Evolutionary conservation across 2,888 invertebrate species (phyloP), one percentile per base, ranked within the genome.

Genomic region (Ennomos fuscantarius): DNA sequence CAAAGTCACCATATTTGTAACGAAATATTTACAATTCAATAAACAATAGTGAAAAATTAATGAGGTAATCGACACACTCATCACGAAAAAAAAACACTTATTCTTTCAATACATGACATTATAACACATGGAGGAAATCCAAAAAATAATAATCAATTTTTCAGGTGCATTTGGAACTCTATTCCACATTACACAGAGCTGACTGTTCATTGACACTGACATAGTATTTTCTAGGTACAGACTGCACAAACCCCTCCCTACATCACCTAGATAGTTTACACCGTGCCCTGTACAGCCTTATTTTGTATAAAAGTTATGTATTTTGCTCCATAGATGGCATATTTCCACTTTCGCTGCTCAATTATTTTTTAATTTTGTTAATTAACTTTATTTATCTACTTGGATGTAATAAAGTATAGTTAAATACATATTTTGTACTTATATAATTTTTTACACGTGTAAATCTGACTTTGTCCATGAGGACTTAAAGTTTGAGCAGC

Each of bases 161-260:
- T 55, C 66, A 69, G 66, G 65, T 62, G 47, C 35, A 59, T 12
- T 49, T 46, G 59, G 55, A 66, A 79, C 74, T 74, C 53, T 57
- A 69, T 69, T 64, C 65, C 45, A 48, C 69, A 59, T 60, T 3
- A 62, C 69, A 81, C 82, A 80, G 55, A 78, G 65, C 68, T 73
- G 70, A 87, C 84, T 82, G 60, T 63, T 67, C 86, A 86, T 70
- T 71, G 39, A 86, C 85, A 84, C 85, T 74, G 55, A 64, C 67
- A 70, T 65, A 65, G 62, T 67, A 64, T 69, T 63, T 60, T 65
- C 55, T 76, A 78, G 78, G 82, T 78, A 84, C 84, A 82, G 81
- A 84, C 83, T 84, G 36, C 70, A 85, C 85, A 85, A 56, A 72
- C 60, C 76, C 74, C 76, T 68, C 68, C 79, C 74, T 69, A 76